These are phyloP conservation scores for Grammomys dolichurus DNA, from an alignment of 2,113 vertebrate genomes.

Conservation along the genomic window DNA sequence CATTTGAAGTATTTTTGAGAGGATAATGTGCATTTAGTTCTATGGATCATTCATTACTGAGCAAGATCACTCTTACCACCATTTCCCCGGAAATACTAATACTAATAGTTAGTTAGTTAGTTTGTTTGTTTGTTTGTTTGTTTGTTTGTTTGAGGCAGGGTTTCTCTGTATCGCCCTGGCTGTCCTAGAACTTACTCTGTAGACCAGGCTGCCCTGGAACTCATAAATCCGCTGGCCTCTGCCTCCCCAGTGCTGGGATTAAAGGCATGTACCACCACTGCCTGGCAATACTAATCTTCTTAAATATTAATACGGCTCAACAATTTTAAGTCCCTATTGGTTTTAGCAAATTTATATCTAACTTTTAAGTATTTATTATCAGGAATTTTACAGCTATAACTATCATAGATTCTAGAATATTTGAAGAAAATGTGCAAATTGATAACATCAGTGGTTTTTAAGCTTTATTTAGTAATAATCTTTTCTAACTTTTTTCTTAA, in stretches of 20 bases:
- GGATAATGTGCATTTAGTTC: constrained; percentile 27
- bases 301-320: not conserved
- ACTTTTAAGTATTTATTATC: not conserved
- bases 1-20: constrained; percentile 27
- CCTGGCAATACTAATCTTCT: not conserved
- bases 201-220: no score
- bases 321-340: constrained; percentile 46
- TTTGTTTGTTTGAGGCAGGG: no score
- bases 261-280: no score
- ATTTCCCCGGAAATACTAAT: constrained; percentile 1
- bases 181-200: no score
- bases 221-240: no score
- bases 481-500: not conserved
- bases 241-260: no score
- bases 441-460: constrained; percentile 11
- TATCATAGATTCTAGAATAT: constrained; percentile 44
- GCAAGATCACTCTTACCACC: not conserved
- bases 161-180: no score
- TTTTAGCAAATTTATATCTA: not conserved
- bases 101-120: not conserved
- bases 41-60: not conserved
- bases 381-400: not conserved
- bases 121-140: no score
- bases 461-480: not conserved
- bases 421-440: constrained; percentile 12